Conservation (phyloP, 2,797 vertebrate genomes). For the Halcyon badia region DNA sequence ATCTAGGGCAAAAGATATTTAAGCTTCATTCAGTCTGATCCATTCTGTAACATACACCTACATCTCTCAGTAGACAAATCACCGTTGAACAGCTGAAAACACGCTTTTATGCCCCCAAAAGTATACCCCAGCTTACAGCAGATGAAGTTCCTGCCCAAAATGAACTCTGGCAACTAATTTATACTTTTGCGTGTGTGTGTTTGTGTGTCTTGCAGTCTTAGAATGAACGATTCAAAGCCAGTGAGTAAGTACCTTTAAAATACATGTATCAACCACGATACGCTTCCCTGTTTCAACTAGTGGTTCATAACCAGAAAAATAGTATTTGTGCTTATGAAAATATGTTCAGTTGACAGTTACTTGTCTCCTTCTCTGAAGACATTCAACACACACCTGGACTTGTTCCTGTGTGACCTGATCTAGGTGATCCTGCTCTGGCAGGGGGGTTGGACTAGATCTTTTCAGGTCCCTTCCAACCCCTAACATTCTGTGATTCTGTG, state of each 20-base stretch:
- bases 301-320: neutral
- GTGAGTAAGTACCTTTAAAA: neutral
- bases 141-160: neutral
- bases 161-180: neutral
- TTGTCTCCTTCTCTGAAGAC: too few species aligned
- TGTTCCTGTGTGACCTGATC: too few species aligned
- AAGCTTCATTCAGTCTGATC: neutral
- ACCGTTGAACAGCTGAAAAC: neutral
- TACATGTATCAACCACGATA: fast-evolving
- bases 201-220: neutral
- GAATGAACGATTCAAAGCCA: neutral
- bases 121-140: neutral
- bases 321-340: neutral
- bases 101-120: neutral
- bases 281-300: neutral
- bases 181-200: neutral
- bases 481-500: too few species aligned
- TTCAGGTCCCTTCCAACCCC: too few species aligned
- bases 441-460: too few species aligned
- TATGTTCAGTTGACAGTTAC: neutral
- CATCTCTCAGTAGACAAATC: neutral
- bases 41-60: neutral
- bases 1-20: neutral
- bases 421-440: too few species aligned
- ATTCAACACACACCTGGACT: too few species aligned